These are phyloP conservation scores for Polietes domitor DNA, from an alignment of 2,888 invertebrate species.

Conservation along the genomic window DNA sequence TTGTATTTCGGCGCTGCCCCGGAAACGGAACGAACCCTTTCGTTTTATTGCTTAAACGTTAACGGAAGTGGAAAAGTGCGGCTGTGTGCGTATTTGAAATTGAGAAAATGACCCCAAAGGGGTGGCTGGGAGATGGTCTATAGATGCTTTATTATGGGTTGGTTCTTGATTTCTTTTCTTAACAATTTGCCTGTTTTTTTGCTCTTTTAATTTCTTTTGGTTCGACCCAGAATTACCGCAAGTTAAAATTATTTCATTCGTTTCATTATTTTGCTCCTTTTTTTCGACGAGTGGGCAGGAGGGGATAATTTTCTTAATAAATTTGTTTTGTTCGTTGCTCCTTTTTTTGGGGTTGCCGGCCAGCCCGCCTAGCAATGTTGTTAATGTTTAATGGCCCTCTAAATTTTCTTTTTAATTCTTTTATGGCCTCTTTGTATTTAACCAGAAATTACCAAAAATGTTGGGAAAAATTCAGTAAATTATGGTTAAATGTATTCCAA, in stretches of 20 bases:
- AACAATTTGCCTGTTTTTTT: constrained; percentile 1
- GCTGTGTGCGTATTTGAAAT: constrained; percentile 48
- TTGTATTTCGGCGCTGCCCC: neutral
- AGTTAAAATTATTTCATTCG: constrained; percentile 47
- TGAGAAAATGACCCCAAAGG: constrained; percentile 64
- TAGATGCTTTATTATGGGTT: constrained; percentile 61
- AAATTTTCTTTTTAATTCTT: constrained; percentile 65
- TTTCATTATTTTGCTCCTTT: neutral
- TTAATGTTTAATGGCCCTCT: constrained; percentile 66
- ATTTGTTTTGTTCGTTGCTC: constrained; percentile 15
- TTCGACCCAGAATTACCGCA: constrained; percentile 53
- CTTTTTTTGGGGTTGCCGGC: neutral
- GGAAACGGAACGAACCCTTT: constrained; percentile 54
- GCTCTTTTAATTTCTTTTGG: constrained; percentile 39
- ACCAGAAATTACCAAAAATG: constrained; percentile 57
- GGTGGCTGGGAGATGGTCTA: constrained; percentile 46
- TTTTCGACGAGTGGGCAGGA: no score
- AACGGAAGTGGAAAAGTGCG: constrained; percentile 63
- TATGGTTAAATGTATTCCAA: constrained; percentile 20
- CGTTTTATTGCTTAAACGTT: constrained; percentile 58
- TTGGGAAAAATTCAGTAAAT: constrained; percentile 19
- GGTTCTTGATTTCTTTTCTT: constrained; percentile 57
- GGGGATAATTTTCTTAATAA: constrained; percentile 35
- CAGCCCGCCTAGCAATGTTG: constrained; percentile 10
- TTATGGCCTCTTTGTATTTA: constrained; percentile 60